A percentile compares a stretch with the other conserved stretches of the same genome.
phyloP scores from a whole-genome alignment of 2,888 invertebrate species.

The Plagodis pulveraria region DNA sequence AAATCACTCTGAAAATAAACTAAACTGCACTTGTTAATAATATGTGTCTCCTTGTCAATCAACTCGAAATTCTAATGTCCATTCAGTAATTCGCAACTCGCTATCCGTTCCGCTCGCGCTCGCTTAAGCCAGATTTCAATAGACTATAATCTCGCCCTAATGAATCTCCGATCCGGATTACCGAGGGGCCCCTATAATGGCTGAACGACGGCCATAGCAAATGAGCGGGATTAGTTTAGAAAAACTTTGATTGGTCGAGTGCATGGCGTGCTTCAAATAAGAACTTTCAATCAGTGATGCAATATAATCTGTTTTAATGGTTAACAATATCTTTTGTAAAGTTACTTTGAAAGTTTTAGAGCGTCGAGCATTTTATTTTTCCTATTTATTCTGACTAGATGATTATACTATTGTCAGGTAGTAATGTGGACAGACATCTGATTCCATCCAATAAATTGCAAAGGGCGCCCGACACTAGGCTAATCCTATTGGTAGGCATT shows the following conservation, averaged over 20 bases:
- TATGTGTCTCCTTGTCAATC: too few species aligned
- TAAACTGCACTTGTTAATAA: too few species aligned
- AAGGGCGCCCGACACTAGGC: constrained; percentile 75
- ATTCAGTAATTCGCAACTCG: constrained; percentile 25
- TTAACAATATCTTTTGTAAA: too few species aligned
- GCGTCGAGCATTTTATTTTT: too few species aligned
- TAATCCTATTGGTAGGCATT: constrained; percentile 83
- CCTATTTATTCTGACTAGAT: too few species aligned
- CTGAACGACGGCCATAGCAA: constrained; percentile 67
- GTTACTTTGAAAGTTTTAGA: too few species aligned
- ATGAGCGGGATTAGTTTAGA: constrained; percentile 71
- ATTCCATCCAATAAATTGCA: constrained; percentile 79
- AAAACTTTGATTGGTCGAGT: constrained; percentile 74
- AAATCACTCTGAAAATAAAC: too few species aligned
- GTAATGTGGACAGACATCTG: constrained; percentile 58
- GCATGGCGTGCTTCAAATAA: constrained; percentile 37
- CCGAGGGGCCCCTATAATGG: constrained; percentile 72
- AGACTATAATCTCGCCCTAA: constrained; percentile 84
- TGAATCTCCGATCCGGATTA: constrained; percentile 85
- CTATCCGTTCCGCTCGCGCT: constrained; percentile 57
- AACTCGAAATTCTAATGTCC: constrained; percentile 1
- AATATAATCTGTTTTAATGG: constrained; percentile 11
- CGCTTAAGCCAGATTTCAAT: constrained; percentile 83
- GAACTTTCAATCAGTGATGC: not conserved
- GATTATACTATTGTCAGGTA: constrained; percentile 6